phyloP scores from a whole-genome alignment of 53 echinoderm and acorn worm species.

The Hippasteria phrygiana region DNA sequence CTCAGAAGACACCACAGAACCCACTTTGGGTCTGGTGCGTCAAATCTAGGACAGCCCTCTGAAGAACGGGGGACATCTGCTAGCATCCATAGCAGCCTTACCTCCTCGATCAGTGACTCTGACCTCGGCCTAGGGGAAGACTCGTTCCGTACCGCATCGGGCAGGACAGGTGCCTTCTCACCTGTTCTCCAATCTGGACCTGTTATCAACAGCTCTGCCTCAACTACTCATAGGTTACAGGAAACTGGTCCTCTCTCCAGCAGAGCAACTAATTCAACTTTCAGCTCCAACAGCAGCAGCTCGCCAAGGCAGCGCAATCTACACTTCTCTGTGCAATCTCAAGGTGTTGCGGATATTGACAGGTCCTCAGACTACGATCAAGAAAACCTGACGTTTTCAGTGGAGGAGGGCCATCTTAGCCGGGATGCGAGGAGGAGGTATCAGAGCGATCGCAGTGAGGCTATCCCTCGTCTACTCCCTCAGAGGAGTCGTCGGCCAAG shows the following conservation, averaged over 20 bases:
- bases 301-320: constrained; percentile 11
- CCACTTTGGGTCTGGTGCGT: constrained; percentile 28
- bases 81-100: neutral
- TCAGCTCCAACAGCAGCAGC: neutral
- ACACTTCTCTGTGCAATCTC: neutral
- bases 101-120: constrained; percentile 5
- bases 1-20: constrained; percentile 42
- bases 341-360: neutral
- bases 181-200: constrained; percentile 34
- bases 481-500: constrained; percentile 29
- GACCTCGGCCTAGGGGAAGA: constrained; percentile 9
- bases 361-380: constrained; percentile 16
- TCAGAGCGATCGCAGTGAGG: constrained; percentile 35
- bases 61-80: neutral
- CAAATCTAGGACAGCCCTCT: neutral
- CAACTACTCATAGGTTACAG: neutral
- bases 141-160: constrained; percentile 46
- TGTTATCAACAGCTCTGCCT: constrained; percentile 10
- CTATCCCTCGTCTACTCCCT: constrained; percentile 43
- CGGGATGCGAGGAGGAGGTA: constrained; percentile 53
- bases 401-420: constrained; percentile 50
- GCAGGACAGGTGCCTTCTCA: neutral
- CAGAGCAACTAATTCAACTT: neutral
- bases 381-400: constrained; percentile 44
- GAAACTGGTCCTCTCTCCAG: neutral